Evolutionary conservation across 1,140 invertebrate species (phyloP), one percentile per base, ranked within the genome.

Genomic region (Coboldia fuscipes): DNA sequence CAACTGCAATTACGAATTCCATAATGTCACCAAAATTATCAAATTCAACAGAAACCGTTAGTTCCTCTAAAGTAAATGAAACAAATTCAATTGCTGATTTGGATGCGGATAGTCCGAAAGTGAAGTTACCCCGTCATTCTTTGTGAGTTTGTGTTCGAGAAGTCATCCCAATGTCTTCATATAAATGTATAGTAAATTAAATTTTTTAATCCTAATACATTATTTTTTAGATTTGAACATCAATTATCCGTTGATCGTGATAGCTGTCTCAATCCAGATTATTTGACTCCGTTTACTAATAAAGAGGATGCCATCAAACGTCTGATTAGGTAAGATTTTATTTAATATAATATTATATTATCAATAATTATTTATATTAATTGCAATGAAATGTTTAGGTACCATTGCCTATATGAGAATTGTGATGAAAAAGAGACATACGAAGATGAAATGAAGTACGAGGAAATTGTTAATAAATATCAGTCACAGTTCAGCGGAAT

Each of bases 191-290:
- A 27, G 28, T 41, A 37, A 31, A 22, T 39, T 45, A 46, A 29
- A n/a, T n/a, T n/a, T n/a, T 16, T 31, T 16, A 23, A 12, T 12
- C 12, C 22, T 23, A 23, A 23, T 23, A 23, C 22, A 12, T 23
- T 23, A 7, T 12, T 31, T 19, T 31, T 19, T 38, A 70, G 66
- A 41, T 58, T 86, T 46, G 75, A 82, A 39, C 70, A 79, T 39
- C 76, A 82, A 48, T 47, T 83, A 37, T 68, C 69, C 48, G 68
- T 69, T 28, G 83, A 89, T 61, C 80, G 85, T 55, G 67, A 70
- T 43, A 72, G 69, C 37, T 81, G 74, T 23, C 44, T 72, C 8
- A 72, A 73, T 47, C 78, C 83, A 7, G 80, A 88, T 51, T 71
- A 72, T 21, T 69, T 74, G 37, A 70, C 68, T 28, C 76, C 78